phyloP scores from a whole-genome alignment of 2,888 invertebrate species.

The Eupelmus urozonus region DNA sequence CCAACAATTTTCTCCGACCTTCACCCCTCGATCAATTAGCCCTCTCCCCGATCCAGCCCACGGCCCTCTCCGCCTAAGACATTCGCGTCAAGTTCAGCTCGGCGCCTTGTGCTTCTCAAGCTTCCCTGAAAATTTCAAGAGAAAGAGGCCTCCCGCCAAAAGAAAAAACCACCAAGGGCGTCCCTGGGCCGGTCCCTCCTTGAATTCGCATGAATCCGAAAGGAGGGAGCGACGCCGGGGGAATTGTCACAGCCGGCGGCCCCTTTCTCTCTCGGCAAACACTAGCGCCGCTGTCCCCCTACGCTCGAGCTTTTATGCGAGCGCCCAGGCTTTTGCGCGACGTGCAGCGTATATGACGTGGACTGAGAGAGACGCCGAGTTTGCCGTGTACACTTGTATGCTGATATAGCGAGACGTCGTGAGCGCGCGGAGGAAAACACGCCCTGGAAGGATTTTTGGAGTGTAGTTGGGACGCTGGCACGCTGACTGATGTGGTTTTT shows the following conservation, averaged over 20 bases:
- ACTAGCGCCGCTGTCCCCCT: background rate
- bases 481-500: too few species aligned
- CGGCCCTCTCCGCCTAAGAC: background rate
- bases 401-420: too few species aligned
- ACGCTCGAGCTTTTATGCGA: background rate
- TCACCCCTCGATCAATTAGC: slow-evolving; percentile 8
- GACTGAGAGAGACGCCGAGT: background rate
- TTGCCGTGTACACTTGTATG: too few species aligned
- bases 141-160: background rate
- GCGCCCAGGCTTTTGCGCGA: background rate
- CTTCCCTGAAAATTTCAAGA: slow-evolving; percentile 23
- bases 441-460: too few species aligned
- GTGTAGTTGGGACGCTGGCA: too few species aligned
- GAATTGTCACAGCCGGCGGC: slow-evolving; percentile 32
- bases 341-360: background rate
- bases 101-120: background rate
- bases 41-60: background rate
- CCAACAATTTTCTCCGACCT: background rate
- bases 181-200: background rate
- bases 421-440: too few species aligned
- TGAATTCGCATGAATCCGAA: slow-evolving; percentile 39
- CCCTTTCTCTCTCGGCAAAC: slow-evolving; percentile 20
- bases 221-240: slow-evolving; percentile 1
- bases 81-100: slow-evolving; percentile 17
- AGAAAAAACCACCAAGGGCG: background rate